phyloP scores from a whole-genome alignment of 2,113 vertebrate species.

The Poicephalus gulielmi region DNA sequence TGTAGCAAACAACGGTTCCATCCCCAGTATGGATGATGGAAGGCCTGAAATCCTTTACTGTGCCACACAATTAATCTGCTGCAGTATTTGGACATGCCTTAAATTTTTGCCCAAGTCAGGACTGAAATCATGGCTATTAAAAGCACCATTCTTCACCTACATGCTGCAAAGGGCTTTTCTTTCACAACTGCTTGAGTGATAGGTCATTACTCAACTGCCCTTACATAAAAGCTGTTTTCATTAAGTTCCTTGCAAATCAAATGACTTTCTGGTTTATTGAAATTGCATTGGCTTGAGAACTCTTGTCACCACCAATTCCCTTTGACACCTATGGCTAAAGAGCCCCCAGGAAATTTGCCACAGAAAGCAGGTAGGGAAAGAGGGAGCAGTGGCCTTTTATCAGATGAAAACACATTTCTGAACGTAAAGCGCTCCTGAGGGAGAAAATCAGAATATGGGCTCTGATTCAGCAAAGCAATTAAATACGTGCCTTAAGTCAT shows the following conservation, averaged over 20 bases:
- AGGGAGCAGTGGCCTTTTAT: not conserved
- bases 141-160: not conserved
- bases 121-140: not conserved
- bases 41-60: not conserved
- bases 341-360: not conserved
- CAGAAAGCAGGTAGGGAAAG: not conserved
- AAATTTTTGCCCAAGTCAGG: not conserved
- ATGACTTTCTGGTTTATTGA: not conserved
- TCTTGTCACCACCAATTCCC: not conserved
- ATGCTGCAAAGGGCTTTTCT: not conserved
- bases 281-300: not conserved
- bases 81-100: not conserved
- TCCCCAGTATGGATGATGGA: not conserved
- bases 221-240: not conserved
- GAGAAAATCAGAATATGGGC: slow-evolving; percentile 33
- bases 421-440: not conserved
- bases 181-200: not conserved
- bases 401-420: not conserved
- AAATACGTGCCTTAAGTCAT: slow-evolving; percentile 40
- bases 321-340: not conserved
- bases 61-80: not conserved
- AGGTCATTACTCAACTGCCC: not conserved
- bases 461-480: slow-evolving; percentile 59
- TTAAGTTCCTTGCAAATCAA: not conserved
- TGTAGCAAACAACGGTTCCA: rapidly evolving